Evolutionary conservation across 2,888 invertebrate species (phyloP).

Genomic region (Caenorhabditis uteleia): DNA sequence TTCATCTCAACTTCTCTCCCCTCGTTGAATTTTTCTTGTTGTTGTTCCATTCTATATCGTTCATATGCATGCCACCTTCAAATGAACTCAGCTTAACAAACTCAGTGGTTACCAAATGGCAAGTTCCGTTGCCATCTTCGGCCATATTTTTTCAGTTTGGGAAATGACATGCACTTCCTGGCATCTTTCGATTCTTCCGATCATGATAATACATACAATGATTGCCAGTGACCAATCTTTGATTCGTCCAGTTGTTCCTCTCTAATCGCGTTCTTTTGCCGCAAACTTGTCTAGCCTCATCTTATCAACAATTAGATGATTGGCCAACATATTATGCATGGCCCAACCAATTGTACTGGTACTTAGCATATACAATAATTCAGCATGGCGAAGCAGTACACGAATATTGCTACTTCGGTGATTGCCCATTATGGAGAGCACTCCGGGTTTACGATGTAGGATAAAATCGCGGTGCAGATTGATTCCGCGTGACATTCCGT

Average conservation of each 20-base stretch:
- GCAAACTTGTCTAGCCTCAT: background rate
- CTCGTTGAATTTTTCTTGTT: conserved; percentile 1
- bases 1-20: background rate
- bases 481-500: background rate
- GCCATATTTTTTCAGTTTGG: background rate
- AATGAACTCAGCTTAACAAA: background rate
- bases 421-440: conserved; percentile 15
- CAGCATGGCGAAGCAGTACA: background rate
- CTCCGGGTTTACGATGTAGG: conserved; percentile 11
- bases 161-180: background rate
- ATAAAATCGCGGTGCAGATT: conserved; percentile 4
- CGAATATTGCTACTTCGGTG: background rate
- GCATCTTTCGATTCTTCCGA: background rate
- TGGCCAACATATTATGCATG: background rate
- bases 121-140: background rate
- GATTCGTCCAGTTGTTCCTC: background rate
- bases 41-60: background rate
- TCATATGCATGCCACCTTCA: conserved; percentile 1
- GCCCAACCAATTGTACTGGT: conserved; percentile 1
- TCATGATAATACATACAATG: background rate
- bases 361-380: background rate
- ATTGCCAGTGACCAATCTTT: background rate
- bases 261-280: background rate
- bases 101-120: background rate
- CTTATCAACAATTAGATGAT: background rate